Evolutionary conservation across 1,140 invertebrate genomes (phyloP).

Genomic region (Stegodyphus mimosarum): DNA sequence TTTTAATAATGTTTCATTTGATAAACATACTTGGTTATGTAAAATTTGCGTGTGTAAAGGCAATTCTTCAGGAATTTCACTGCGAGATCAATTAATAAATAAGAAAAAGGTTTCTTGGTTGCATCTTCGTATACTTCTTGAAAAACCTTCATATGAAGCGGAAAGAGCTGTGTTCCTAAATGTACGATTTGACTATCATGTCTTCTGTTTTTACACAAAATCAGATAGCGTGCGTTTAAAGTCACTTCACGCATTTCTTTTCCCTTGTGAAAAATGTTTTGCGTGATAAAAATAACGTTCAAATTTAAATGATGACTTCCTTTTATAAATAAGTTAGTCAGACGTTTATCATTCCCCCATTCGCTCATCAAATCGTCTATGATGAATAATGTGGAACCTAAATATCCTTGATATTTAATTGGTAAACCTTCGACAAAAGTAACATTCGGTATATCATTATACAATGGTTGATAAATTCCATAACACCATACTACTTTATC

Average conservation of each 20-base stretch:
- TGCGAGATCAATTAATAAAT: constrained; percentile 39
- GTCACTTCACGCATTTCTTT: constrained; percentile 23
- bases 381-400: no score
- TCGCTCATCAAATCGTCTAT: no score
- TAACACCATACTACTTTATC: constrained; percentile 19
- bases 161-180: constrained; percentile 8
- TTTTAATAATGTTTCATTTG: no score
- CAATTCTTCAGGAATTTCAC: constrained; percentile 25
- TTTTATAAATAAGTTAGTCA: no score
- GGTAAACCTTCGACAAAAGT: no score
- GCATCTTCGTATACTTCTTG: constrained; percentile 27
- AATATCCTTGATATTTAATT: no score
- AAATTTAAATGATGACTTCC: no score
- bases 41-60: constrained; percentile 6
- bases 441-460: no score
- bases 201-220: constrained; percentile 7
- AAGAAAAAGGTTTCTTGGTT: constrained; percentile 21
- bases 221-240: constrained; percentile 15
- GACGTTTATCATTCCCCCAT: no score
- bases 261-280: no score
- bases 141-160: constrained; percentile 9
- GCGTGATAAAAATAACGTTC: no score
- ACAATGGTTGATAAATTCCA: constrained; percentile 21
- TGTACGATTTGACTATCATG: not conserved
- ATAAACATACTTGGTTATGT: not conserved